phyloP scores from a whole-genome alignment of 2,888 invertebrate species.

The Lepidochrysops patricia region DNA sequence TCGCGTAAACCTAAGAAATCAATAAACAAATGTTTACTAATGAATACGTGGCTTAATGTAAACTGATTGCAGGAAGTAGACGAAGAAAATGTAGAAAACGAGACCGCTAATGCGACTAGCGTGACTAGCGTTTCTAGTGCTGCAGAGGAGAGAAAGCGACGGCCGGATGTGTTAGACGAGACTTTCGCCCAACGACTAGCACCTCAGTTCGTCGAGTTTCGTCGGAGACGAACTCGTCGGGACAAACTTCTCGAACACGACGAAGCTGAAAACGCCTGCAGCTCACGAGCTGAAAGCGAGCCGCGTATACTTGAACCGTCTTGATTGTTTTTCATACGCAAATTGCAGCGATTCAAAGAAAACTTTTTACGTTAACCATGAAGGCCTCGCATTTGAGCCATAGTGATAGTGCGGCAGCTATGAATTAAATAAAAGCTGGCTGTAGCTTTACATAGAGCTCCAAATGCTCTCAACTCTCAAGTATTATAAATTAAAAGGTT shows the following conservation, averaged over 20 bases:
- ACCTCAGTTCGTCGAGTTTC: constrained; percentile 74
- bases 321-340: background rate
- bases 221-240: constrained; percentile 52
- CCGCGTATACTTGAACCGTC: constrained; percentile 17
- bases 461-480: no score
- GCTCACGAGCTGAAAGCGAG: constrained; percentile 17
- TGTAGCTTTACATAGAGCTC: no score
- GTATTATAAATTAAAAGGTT: no score
- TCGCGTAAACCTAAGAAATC: no score
- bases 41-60: background rate
- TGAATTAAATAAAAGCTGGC: background rate
- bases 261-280: constrained; percentile 13
- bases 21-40: background rate
- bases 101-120: constrained; percentile 29
- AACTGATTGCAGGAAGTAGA: constrained; percentile 76
- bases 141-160: constrained; percentile 40
- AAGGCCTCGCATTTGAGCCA: background rate
- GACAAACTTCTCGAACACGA: constrained; percentile 34
- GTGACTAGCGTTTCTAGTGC: constrained; percentile 55
- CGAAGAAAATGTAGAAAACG: constrained; percentile 73
- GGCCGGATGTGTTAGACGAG: constrained; percentile 66
- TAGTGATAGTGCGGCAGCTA: background rate
- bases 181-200: constrained; percentile 66
- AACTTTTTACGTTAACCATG: background rate
- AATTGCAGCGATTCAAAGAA: background rate